Evolutionary conservation across 2,888 invertebrate genomes (phyloP).

Genomic region (Lasioglossum calceatum): DNA sequence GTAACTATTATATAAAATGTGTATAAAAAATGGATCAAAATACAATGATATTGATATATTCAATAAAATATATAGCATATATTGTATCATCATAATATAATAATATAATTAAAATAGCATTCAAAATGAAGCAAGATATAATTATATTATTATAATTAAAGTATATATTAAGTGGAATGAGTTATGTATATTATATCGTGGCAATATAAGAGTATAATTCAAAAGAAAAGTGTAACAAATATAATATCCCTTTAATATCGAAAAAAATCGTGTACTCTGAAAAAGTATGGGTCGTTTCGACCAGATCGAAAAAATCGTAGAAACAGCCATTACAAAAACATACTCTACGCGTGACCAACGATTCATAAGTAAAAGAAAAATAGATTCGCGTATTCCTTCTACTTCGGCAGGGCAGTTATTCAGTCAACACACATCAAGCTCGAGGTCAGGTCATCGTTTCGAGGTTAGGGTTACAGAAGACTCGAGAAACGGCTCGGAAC

Average conservation of each 20-base stretch:
- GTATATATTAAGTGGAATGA: background rate
- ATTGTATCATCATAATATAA: conserved; percentile 1
- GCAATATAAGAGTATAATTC: background rate
- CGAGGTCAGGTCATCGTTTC: conserved; percentile 11
- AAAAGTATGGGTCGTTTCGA: background rate
- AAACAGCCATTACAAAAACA: conserved; percentile 8
- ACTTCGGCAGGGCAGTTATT: background rate
- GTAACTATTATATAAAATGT: background rate
- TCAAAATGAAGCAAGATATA: background rate
- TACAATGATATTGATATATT: background rate
- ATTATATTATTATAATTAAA: background rate
- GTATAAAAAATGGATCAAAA: background rate
- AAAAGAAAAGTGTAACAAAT: background rate
- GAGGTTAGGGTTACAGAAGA: background rate
- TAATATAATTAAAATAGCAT: background rate
- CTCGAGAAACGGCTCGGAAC: conserved; percentile 24
- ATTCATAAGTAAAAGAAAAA: conserved; percentile 18
- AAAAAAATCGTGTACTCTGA: background rate
- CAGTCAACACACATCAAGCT: conserved; percentile 5
- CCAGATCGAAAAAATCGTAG: background rate
- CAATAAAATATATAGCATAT: background rate
- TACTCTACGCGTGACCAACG: conserved; percentile 1
- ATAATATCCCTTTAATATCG: background rate
- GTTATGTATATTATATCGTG: background rate
- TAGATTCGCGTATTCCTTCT: conserved; percentile 8